Conservation (phyloP, 2,113 vertebrate genomes). For the Dunckerocampus dactyliophorus region DNA sequence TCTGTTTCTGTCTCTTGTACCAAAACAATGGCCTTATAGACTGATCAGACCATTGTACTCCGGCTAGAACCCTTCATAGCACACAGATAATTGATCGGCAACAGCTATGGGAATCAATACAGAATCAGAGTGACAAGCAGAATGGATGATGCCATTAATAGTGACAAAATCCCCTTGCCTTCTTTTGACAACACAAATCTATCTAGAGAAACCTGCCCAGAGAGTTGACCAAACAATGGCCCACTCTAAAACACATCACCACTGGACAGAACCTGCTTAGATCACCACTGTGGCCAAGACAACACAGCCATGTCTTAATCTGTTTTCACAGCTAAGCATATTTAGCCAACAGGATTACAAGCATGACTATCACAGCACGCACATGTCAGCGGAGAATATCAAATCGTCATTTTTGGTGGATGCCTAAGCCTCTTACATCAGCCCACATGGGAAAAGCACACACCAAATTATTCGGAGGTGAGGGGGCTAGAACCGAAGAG, state of each 20-base stretch:
- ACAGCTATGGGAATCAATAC: no score
- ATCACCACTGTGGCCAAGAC: slow-evolving; percentile 62
- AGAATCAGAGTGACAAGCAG: neutral
- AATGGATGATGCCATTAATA: neutral
- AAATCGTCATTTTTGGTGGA: slow-evolving; percentile 61
- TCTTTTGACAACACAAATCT: no score
- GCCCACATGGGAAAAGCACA: slow-evolving; percentile 42
- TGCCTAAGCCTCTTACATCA: slow-evolving; percentile 64
- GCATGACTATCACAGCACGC: slow-evolving; percentile 62
- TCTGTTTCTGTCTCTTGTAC: no score
- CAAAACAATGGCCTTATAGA: no score
- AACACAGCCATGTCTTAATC: slow-evolving; percentile 68
- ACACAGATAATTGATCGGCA: no score
- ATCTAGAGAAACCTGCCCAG: neutral
- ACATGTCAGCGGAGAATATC: slow-evolving; percentile 63
- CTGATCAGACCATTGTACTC: no score
- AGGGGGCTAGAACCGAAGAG: slow-evolving; percentile 23
- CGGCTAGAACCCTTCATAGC: no score
- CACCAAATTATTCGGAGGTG: slow-evolving; percentile 54
- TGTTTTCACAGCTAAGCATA: slow-evolving; percentile 71
- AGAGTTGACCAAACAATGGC: slow-evolving; percentile 20
- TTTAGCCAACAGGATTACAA: slow-evolving; percentile 73
- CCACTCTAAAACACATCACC: slow-evolving; percentile 44
- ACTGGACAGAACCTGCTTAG: slow-evolving; percentile 48
- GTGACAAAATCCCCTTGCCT: no score